These are phyloP conservation scores for Paedocypris sp. DNA, from an alignment of 2,113 vertebrate species.

Conservation along the genomic window DNA sequence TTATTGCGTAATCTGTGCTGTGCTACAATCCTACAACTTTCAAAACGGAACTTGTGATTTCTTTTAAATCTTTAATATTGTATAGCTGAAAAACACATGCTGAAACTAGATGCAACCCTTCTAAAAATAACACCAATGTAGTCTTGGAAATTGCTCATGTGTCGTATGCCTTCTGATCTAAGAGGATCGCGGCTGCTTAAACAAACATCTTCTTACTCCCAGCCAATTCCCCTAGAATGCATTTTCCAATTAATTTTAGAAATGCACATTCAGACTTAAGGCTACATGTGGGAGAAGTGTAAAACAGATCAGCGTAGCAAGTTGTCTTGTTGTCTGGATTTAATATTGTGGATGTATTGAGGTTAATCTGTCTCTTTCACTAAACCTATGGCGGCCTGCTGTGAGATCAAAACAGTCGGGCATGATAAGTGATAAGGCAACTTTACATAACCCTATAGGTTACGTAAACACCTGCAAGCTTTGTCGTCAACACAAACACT, in stretches of 20 bases:
- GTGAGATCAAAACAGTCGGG: slow-evolving; percentile 23
- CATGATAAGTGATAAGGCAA: slow-evolving; percentile 17
- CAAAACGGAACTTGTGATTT: too few species aligned
- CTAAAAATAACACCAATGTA: not conserved
- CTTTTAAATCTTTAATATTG: too few species aligned
- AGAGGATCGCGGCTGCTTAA: not conserved
- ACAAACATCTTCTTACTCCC: not conserved
- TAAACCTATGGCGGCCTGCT: slow-evolving; percentile 23
- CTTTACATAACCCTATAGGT: slow-evolving; percentile 16
- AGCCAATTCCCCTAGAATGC: not conserved
- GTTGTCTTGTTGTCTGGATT: slow-evolving; percentile 28
- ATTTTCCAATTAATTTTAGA: not conserved
- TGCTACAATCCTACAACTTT: too few species aligned
- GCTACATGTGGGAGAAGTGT: not conserved
- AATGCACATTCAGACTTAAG: slow-evolving; percentile 15
- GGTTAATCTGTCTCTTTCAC: slow-evolving; percentile 35
- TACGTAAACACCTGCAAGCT: slow-evolving; percentile 8
- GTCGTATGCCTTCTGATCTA: not conserved
- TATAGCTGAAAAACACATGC: not conserved
- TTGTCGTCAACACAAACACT: not conserved
- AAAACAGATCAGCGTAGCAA: not conserved
- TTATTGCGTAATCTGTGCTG: too few species aligned
- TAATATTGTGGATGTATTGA: slow-evolving; percentile 33
- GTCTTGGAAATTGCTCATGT: not conserved
- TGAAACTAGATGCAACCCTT: not conserved